Evolutionary conservation across 1,140 invertebrate genomes (phyloP), one percentile per base, ranked within the genome.

Genomic region (Camponotus pennsylvanicus): DNA sequence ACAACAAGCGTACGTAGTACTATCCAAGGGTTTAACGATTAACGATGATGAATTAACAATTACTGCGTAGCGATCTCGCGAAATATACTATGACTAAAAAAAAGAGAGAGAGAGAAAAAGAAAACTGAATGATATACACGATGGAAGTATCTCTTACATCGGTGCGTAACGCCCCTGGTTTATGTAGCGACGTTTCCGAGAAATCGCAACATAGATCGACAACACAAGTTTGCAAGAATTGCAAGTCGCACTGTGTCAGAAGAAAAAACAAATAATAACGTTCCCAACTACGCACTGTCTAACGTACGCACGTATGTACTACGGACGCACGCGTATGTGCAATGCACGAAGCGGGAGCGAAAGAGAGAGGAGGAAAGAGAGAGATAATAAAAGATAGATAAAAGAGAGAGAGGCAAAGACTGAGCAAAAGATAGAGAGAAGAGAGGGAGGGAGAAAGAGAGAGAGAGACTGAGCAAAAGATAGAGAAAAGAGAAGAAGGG

Each of bases 201-300:
- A 1, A 66, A 37, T 49, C 32, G 15, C 27, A 5, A 5, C 3
- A 55, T 21, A 15, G 21, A 75, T 40, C 5, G 1, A 34, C 27
- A 32, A 21, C 27, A 49, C 15, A 18, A 9, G 1, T 32, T 57
- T 11, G 27, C 59, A 61, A 8, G 45, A 5, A 21, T 57, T 11
- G 27, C 52, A 61, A 8, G 45, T 59, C 21, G 21, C 11, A 79
- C 4, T 37, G 45, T 64, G 34, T 55, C n/a, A 45, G 27, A 79
- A 79, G 9, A 45, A 37, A 63, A 55, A 61, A 32, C 70, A 73
- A 34, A 71, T 55, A 34, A 71, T 55, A 32, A 59, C 57, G 59
- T 40, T 61, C 34, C 15, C 4, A 86, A 86, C 73, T 89, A 83
- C 77, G 64, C 77, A 89, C 73, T 70, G 77, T 77, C 45, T 64